phyloP scores from a whole-genome alignment of 2,888 invertebrate species.

The Taphrorychus bicolor region DNA sequence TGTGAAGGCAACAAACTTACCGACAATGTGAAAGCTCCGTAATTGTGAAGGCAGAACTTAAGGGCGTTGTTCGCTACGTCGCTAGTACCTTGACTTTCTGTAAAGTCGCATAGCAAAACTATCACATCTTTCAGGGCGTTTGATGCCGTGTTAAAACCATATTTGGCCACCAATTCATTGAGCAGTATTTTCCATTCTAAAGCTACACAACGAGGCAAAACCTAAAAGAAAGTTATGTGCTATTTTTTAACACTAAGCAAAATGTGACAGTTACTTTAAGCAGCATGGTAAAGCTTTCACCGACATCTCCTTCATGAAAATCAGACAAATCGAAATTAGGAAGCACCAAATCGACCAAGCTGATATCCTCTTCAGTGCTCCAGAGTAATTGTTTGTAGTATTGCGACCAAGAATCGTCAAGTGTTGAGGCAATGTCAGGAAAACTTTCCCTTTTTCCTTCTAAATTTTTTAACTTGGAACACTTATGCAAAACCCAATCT shows the following conservation, averaged over 20 bases:
- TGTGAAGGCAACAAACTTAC: conserved; percentile 43
- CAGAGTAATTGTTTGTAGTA: conserved; percentile 27
- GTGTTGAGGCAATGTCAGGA: conserved; percentile 8
- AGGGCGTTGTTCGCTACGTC: conserved; percentile 44
- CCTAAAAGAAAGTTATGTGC: conserved; percentile 10
- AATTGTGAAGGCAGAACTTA: conserved; percentile 52
- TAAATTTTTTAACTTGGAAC: not conserved
- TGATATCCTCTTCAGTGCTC: conserved; percentile 3
- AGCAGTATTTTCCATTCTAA: conserved; percentile 52
- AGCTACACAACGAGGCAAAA: conserved; percentile 50
- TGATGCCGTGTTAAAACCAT: conserved; percentile 44
- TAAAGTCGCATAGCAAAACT: conserved; percentile 52
- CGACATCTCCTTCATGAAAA: conserved; percentile 21
- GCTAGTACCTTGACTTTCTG: conserved; percentile 41
- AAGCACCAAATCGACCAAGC: conserved; percentile 22
- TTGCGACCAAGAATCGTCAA: conserved; percentile 31
- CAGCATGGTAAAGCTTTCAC: conserved; percentile 28
- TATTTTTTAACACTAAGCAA: conserved; percentile 42
- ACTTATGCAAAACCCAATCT: conserved; percentile 29
- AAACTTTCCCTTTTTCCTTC: conserved; percentile 21
- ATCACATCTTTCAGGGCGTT: conserved; percentile 51
- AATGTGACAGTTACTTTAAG: conserved; percentile 24
- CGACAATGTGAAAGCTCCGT: conserved; percentile 48
- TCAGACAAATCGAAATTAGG: conserved; percentile 28
- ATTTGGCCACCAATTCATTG: conserved; percentile 44